phyloP scores from a whole-genome alignment of 2,113 vertebrate genomes.

The Archocentrus centrarchus region DNA sequence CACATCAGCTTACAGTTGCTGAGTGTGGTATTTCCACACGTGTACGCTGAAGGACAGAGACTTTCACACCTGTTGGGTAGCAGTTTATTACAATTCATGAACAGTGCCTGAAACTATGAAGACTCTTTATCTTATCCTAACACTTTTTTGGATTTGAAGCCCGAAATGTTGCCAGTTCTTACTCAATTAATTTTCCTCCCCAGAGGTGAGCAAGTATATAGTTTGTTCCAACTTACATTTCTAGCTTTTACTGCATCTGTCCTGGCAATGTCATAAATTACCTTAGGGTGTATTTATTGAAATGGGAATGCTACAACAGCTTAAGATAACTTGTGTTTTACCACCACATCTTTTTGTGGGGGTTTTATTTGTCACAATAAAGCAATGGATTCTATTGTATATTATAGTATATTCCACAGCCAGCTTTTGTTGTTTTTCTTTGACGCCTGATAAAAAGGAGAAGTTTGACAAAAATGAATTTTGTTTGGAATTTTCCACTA shows the following conservation, averaged over 20 bases:
- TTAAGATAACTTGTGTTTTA: slow-evolving; percentile 2
- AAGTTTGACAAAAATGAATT: not conserved
- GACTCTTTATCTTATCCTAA: slow-evolving; percentile 14
- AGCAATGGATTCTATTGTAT: not conserved
- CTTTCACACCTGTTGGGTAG: slow-evolving; percentile 19
- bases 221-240: slow-evolving; percentile 23
- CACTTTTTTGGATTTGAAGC: not conserved
- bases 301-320: not conserved
- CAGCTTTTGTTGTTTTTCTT: not conserved
- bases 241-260: not conserved
- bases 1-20: slow-evolving; percentile 9
- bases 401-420: not conserved
- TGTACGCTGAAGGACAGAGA: slow-evolving; percentile 12
- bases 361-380: not conserved
- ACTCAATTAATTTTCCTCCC: slow-evolving; percentile 18
- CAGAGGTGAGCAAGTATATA: not conserved
- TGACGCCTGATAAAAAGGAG: not conserved
- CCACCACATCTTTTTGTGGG: not conserved
- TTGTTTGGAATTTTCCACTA: not conserved
- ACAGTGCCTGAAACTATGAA: slow-evolving; percentile 3
- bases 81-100: slow-evolving; percentile 12
- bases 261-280: slow-evolving; percentile 24
- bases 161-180: not conserved
- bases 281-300: not conserved
- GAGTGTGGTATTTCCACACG: slow-evolving; percentile 7